Percentiles rank a stretch among this genome's conserved stretches.
These are phyloP conservation scores for Penaeus japonicus DNA, from an alignment of 1,140 invertebrate genomes.

Conservation along the genomic window DNA sequence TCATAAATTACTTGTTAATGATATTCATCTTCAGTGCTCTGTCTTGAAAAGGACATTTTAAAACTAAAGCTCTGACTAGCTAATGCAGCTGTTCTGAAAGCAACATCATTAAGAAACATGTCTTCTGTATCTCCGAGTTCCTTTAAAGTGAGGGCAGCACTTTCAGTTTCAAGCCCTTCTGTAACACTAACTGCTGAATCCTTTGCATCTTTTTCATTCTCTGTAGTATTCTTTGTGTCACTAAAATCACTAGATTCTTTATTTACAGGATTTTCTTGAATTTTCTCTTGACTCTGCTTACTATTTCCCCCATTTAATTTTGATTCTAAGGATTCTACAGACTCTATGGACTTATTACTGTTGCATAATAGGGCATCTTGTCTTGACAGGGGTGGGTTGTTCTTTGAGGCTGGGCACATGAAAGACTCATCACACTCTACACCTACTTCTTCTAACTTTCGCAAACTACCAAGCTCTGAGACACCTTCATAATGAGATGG, in stretches of 20 bases:
- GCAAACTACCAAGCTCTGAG: constrained; percentile 7
- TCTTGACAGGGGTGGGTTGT: background rate
- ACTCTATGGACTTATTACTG: no score
- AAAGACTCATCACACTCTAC: constrained; percentile 37
- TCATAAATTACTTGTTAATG: constrained; percentile 16
- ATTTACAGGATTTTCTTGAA: background rate
- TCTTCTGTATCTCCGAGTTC: constrained; percentile 47
- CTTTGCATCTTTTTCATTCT: background rate
- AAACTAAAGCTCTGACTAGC: constrained; percentile 52
- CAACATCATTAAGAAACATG: constrained; percentile 53
- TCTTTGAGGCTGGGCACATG: background rate
- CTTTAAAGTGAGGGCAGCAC: constrained; percentile 11
- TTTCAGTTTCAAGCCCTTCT: background rate
- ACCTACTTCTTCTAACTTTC: constrained; percentile 38
- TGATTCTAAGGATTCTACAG: no score
- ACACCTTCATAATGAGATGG: constrained; percentile 42
- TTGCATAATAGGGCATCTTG: background rate
- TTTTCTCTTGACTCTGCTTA: background rate
- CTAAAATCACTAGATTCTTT: background rate
- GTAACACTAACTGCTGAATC: background rate
- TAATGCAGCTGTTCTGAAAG: constrained; percentile 47
- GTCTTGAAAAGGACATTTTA: constrained; percentile 50
- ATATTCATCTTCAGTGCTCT: constrained; percentile 50
- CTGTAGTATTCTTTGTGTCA: background rate
- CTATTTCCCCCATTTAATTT: no score